Percentiles rank a stretch among this genome's conserved stretches.
Evolutionary conservation across 2,797 vertebrate species (phyloP).

Genomic region (Poeciliopsis infans): DNA sequence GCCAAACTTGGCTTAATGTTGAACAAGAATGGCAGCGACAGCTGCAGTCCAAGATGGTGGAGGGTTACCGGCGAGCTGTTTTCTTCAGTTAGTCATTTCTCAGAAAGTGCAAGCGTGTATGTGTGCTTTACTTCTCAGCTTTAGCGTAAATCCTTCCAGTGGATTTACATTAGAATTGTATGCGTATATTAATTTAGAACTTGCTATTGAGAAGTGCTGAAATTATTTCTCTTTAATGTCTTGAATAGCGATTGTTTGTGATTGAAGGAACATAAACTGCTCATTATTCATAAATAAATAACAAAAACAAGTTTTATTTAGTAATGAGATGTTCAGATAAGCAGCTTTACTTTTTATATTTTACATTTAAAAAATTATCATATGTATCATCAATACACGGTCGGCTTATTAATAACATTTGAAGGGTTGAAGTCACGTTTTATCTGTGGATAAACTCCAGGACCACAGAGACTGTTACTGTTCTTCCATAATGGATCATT

Average conservation of each 20-base stretch:
- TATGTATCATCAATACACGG: background rate
- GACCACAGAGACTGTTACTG: conserved; percentile 24
- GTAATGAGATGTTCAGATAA: background rate
- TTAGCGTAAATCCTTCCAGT: background rate
- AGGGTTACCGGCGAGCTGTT: background rate
- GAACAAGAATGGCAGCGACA: background rate
- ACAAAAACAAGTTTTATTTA: background rate
- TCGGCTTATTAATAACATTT: background rate
- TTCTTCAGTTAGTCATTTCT: background rate
- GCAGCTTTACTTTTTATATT: background rate
- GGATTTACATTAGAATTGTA: background rate
- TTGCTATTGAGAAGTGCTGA: background rate
- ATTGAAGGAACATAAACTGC: conserved; percentile 20
- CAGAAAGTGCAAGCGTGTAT: background rate
- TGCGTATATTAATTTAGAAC: background rate
- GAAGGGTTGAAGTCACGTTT: conserved; percentile 9
- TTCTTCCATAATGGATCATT: conserved; percentile 43
- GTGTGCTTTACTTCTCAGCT: background rate
- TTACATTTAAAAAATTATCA: background rate
- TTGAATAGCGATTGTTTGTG: background rate
- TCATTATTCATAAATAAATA: conserved; percentile 10
- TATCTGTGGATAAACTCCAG: conserved; percentile 34
- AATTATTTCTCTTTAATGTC: background rate
- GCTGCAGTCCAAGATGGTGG: conserved; percentile 2
- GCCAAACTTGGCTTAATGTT: background rate